Conservation (phyloP, 2,888 invertebrate species). For the Megaustenia siamemsis region DNA sequence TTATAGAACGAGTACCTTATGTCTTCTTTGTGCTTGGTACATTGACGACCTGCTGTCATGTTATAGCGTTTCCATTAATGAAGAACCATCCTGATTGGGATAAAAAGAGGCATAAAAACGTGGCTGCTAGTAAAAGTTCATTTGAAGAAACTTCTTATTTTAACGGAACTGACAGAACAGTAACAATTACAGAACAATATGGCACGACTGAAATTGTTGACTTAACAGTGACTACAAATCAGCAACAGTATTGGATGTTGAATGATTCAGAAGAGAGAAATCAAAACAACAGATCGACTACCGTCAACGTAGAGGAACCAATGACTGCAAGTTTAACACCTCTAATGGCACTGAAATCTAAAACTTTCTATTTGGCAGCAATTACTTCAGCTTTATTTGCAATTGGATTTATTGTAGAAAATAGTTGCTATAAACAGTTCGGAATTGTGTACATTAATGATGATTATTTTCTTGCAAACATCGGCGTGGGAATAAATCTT, state of each 20-base stretch:
- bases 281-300: background rate
- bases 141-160: background rate
- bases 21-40: background rate
- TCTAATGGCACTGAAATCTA: background rate
- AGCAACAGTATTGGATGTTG: background rate
- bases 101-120: background rate
- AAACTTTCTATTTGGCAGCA: background rate
- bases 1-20: background rate
- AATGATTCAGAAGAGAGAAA: background rate
- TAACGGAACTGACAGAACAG: background rate
- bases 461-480: constrained; percentile 19
- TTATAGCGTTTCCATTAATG: background rate
- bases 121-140: background rate
- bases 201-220: background rate
- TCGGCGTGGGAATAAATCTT: background rate
- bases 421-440: constrained; percentile 15
- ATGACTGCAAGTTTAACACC: too few relatives aligned
- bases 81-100: constrained; percentile 1
- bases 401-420: background rate
- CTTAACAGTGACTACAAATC: too few relatives aligned
- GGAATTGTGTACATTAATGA: constrained; percentile 18
- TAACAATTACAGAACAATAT: background rate
- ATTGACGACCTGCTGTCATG: background rate
- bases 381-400: background rate
- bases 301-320: background rate